Evolutionary conservation across 2,797 vertebrate species (phyloP).

Genomic region (Morelia viridis): DNA sequence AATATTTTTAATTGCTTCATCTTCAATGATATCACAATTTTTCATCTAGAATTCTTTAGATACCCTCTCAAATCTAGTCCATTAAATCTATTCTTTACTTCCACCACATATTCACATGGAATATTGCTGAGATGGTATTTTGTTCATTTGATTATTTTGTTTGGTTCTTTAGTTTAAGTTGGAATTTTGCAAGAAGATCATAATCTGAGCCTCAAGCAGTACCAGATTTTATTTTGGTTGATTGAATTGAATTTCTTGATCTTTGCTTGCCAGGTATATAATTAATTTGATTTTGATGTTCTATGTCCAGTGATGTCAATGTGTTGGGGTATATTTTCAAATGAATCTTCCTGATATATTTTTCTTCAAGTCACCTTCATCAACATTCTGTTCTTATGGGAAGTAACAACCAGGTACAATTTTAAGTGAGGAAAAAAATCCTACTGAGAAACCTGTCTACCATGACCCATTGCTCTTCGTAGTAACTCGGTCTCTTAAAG

Average conservation of each 20-base stretch:
- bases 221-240: background rate
- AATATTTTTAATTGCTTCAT: background rate
- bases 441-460: background rate
- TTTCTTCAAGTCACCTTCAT: background rate
- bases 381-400: background rate
- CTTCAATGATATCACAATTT: background rate
- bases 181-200: background rate
- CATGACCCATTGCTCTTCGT: background rate
- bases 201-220: background rate
- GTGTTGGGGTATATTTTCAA: background rate
- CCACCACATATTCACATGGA: background rate
- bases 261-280: background rate
- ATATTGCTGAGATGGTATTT: background rate
- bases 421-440: background rate
- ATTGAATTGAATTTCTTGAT: background rate
- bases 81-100: background rate
- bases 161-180: background rate
- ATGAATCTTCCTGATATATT: background rate
- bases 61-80: background rate
- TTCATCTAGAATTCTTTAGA: background rate
- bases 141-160: background rate
- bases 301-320: background rate
- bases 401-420: background rate
- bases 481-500: background rate
- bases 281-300: background rate